phyloP scores from a whole-genome alignment of 2,113 vertebrate genomes.

The Tauraco erythrolophus region DNA sequence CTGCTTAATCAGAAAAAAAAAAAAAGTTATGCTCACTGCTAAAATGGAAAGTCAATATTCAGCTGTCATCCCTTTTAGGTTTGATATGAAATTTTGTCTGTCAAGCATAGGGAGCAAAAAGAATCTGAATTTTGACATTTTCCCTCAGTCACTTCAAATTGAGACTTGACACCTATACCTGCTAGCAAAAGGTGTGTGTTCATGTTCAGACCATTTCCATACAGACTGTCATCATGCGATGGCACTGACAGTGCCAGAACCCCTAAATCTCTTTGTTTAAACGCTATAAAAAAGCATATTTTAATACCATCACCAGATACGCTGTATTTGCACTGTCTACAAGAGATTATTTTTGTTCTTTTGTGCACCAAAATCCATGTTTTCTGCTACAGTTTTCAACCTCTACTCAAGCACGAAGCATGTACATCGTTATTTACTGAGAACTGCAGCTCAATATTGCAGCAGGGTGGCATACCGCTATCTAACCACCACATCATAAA shows the following conservation, averaged over 20 bases:
- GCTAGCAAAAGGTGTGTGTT: background rate
- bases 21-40: background rate
- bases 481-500: background rate
- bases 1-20: constrained; percentile 47
- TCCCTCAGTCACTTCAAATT: background rate
- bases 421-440: background rate
- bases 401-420: background rate
- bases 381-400: background rate
- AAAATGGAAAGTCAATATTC: constrained; percentile 52
- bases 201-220: background rate
- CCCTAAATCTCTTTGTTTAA: background rate
- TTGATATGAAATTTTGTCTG: constrained; percentile 38
- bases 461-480: background rate
- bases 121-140: constrained; percentile 10
- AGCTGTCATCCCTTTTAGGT: constrained; percentile 29
- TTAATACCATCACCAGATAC: background rate
- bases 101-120: background rate
- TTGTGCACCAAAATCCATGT: background rate
- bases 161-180: background rate
- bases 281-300: background rate
- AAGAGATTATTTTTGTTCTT: background rate
- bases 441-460: background rate
- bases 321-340: background rate
- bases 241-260: background rate
- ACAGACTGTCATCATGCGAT: background rate